These are phyloP conservation scores for Trididemnum clinides DNA, from an alignment of 23 tunicate species.

Conservation along the genomic window DNA sequence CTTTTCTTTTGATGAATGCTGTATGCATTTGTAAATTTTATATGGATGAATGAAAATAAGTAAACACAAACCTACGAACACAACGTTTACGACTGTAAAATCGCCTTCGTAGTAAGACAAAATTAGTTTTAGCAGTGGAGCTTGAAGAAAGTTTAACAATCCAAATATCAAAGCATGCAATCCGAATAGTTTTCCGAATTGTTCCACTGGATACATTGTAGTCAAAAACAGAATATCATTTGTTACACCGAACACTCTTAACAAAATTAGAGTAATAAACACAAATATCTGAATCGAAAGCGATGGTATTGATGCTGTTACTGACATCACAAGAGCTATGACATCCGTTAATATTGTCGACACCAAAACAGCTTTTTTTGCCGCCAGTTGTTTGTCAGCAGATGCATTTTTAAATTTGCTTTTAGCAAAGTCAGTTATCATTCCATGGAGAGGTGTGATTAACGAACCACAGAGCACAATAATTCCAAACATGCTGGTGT, in stretches of 20 bases:
- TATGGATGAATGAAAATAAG: neutral
- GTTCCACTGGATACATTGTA: neutral
- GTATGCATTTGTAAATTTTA: neutral
- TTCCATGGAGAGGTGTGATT: neutral
- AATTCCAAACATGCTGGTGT: neutral
- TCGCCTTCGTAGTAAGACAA: neutral
- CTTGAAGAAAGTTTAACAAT: neutral
- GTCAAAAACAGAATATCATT: neutral
- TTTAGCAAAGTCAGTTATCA: neutral
- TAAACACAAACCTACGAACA: neutral
- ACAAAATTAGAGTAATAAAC: neutral
- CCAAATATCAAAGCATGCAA: neutral
- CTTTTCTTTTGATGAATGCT: too few species aligned
- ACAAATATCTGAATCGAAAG: neutral
- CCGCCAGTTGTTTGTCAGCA: neutral
- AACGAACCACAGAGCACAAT: neutral
- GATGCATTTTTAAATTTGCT: neutral
- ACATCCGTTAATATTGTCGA: neutral
- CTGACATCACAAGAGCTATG: neutral
- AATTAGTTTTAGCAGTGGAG: neutral
- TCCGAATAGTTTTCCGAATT: conserved; percentile 9
- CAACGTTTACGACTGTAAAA: neutral
- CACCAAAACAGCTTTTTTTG: neutral
- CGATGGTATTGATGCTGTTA: neutral
- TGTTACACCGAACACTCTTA: neutral